These are phyloP conservation scores for Rhinopithecus roxellana DNA, from an alignment of 2,113 vertebrate species.

Conservation along the genomic window DNA sequence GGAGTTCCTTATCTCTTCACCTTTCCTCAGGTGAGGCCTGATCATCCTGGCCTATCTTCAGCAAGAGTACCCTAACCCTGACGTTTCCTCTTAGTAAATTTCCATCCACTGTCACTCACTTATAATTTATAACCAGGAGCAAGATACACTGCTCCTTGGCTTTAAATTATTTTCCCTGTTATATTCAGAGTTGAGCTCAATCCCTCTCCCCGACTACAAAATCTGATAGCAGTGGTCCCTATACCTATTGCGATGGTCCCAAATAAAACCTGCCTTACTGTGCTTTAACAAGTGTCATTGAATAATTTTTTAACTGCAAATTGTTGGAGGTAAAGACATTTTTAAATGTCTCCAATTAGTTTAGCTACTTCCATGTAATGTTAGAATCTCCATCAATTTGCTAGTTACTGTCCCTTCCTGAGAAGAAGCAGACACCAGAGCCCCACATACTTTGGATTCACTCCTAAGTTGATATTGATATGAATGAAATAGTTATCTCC, in stretches of 20 bases:
- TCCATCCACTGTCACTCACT: neutral
- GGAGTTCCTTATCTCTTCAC: neutral
- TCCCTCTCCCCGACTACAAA: neutral
- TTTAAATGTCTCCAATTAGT: neutral
- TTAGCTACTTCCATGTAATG: neutral
- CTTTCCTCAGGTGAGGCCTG: neutral
- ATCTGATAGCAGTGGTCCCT: neutral
- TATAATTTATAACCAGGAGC: no score
- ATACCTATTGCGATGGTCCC: neutral
- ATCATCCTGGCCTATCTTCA: neutral
- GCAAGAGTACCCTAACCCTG: neutral
- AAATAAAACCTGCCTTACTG: neutral
- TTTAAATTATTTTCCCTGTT: neutral
- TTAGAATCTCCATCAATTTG: neutral
- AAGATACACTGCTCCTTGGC: neutral
- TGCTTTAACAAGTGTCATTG: neutral
- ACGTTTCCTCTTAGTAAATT: neutral
- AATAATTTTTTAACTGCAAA: neutral
- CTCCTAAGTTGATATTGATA: neutral
- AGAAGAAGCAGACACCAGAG: neutral
- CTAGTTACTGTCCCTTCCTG: neutral
- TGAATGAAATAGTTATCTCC: neutral
- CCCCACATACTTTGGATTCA: neutral
- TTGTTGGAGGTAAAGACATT: neutral
- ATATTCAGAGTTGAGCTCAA: neutral